These are phyloP conservation scores for Colius striatus DNA, from an alignment of 2,113 vertebrate species.

Conservation along the genomic window DNA sequence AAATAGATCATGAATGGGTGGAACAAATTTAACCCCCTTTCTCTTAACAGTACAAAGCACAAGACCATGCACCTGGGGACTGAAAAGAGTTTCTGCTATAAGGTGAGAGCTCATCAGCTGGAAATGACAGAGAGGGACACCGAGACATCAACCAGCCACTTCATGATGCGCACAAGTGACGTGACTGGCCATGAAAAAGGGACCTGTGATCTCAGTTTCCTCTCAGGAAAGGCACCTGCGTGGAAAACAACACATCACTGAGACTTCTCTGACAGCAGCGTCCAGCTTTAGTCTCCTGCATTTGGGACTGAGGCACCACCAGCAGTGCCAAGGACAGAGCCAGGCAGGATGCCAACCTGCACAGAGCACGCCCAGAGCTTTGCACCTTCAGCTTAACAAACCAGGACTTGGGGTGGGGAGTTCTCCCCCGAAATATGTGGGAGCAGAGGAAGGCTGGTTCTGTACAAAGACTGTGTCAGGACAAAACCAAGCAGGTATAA, in stretches of 20 bases:
- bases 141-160: background rate
- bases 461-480: background rate
- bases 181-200: background rate
- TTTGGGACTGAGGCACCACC: background rate
- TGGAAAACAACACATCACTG: background rate
- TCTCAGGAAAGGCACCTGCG: background rate
- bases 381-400: background rate
- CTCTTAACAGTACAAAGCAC: background rate
- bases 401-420: background rate
- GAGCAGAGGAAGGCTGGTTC: background rate
- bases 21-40: background rate
- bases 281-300: background rate
- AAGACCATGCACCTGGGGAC: background rate
- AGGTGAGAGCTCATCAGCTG: background rate
- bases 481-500: background rate
- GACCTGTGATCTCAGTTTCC: background rate
- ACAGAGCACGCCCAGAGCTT: fast-evolving
- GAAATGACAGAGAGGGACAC: background rate
- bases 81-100: background rate
- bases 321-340: background rate
- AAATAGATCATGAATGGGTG: background rate
- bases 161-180: background rate
- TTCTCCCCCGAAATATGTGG: background rate
- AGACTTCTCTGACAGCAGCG: background rate
- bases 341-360: background rate